Evolutionary conservation across 2,888 invertebrate species (phyloP).

Genomic region (Drosophila putrida): DNA sequence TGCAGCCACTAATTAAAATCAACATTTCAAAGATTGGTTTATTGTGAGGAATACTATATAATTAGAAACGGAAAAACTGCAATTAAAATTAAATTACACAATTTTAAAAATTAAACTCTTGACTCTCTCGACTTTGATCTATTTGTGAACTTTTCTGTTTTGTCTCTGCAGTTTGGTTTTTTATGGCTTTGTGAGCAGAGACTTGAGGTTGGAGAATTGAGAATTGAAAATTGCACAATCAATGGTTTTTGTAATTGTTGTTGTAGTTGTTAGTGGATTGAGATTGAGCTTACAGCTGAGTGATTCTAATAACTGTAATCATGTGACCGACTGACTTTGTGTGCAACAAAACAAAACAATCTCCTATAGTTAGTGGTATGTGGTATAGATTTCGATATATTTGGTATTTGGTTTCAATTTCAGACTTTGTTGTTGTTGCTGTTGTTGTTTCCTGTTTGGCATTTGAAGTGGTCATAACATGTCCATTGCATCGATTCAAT

Average conservation of each 20-base stretch:
- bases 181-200: background rate
- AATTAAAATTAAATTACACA: background rate
- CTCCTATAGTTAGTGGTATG: background rate
- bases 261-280: background rate
- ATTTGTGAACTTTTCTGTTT: background rate
- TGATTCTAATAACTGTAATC: slow-evolving; percentile 20
- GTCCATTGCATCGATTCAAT: slow-evolving; percentile 11
- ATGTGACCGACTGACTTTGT: background rate
- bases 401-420: slow-evolving; percentile 21
- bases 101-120: background rate
- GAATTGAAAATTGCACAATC: slow-evolving; percentile 13
- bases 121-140: background rate
- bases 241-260: background rate
- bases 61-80: background rate
- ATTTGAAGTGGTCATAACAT: slow-evolving; percentile 12
- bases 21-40: background rate
- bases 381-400: background rate
- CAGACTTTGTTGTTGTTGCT: background rate
- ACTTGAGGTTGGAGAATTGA: background rate
- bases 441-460: slow-evolving; percentile 13
- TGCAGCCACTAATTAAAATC: too few species aligned
- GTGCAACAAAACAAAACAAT: too few species aligned
- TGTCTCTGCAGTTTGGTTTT: slow-evolving; percentile 11
- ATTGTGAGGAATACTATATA: too few species aligned
- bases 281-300: slow-evolving; percentile 8